phyloP scores from a whole-genome alignment of 30 jellyfish, hydroid and myxozoan species.

The Hydra vulgaris region DNA sequence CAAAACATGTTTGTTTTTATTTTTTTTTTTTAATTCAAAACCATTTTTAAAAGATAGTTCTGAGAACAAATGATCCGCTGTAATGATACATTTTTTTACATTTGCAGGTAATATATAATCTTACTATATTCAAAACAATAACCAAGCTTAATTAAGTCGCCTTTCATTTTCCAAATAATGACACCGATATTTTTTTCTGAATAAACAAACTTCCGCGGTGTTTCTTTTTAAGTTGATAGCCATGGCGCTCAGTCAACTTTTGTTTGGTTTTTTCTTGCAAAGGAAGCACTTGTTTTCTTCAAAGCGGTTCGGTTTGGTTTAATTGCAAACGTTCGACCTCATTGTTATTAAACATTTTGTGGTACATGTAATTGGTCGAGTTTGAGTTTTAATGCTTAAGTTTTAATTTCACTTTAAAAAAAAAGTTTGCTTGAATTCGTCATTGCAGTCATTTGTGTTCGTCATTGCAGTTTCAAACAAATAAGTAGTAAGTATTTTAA shows the following conservation, averaged over 20 bases:
- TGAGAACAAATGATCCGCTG: too few species aligned
- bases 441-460: too few species aligned
- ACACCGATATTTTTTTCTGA: not conserved
- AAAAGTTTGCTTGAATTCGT: too few species aligned
- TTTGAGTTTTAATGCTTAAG: not conserved
- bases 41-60: not conserved
- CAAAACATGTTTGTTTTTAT: not conserved
- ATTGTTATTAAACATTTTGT: not conserved
- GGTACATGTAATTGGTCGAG: not conserved
- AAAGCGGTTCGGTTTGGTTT: not conserved
- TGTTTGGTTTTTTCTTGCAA: not conserved
- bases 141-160: not conserved
- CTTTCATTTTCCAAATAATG: not conserved
- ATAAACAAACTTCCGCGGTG: not conserved
- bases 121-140: not conserved
- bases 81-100: not conserved
- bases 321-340: not conserved
- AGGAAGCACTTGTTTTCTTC: not conserved
- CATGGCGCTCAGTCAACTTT: not conserved
- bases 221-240: not conserved
- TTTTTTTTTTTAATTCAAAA: too few species aligned
- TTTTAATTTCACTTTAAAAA: too few species aligned
- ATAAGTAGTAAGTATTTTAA: too few species aligned
- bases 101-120: not conserved
- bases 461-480: too few species aligned